Base-by-base conservation (phyloP, 2,113 vertebrate species). In the Euleptes europaea region DNA sequence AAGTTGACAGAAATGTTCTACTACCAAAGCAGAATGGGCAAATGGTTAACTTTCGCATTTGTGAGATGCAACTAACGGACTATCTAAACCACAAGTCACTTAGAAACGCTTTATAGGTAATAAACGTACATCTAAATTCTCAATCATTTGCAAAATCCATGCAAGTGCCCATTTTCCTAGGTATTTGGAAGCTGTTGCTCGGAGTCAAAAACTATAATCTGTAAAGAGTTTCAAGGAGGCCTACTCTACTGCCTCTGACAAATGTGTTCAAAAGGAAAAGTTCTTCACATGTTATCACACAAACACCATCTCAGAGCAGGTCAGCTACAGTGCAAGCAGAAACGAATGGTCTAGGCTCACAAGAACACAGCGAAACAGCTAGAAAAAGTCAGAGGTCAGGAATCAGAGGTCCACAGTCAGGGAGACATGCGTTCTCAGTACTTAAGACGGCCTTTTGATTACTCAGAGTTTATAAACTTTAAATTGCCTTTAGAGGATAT, bases 401-500 rank as follows among this genome's bases (percentile, higher is more conserved):
- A 84, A 51, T 71, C 38, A 31, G 4, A 66, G 33, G 38, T 40
- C 76, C 42, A 67, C 60, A 84, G 40, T 38, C 10, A 78, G 28
- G 6, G 5, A 63, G 33, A 15, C 70, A 19, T 11, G 17, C 63
- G 47, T 63, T 9, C 13, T 79, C 28, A 72, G 4, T 21, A 73
- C 40, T 19, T 3, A 71, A 44, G 13, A 33, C 23, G 33, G 19
- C 12, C 47, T 26, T 44, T 82, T 80, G 78, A n/a, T 38, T 42
- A 66, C 15, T 44, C 28, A 3, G 3, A 57, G 11, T 49, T 33
- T 49, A 17, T 67, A 85, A 80, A 89, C 78, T 77, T 85, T 88
- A 79, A 90, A 84, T 0, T 33, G 78, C 85, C 90, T 90, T 91
- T 38, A 70, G 79, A 49, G 44, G 80, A 80, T 91, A 75, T 74